phyloP scores from a whole-genome alignment of 1,140 invertebrate species.

The Zaprionus tsacasi region DNA sequence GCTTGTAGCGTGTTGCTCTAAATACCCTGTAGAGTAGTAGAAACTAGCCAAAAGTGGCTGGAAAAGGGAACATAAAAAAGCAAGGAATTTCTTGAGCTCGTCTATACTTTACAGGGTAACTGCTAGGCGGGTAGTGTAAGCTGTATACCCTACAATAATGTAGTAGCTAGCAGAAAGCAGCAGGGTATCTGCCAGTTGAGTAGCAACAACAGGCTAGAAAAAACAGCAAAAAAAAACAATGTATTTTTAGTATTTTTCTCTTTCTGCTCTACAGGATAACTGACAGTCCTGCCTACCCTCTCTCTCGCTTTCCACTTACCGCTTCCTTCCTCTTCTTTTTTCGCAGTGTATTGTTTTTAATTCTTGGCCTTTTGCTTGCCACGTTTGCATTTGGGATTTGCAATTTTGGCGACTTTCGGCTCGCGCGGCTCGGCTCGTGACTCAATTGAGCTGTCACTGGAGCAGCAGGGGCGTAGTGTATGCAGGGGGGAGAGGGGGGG shows the following conservation, averaged over 20 bases:
- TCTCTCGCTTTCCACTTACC: neutral
- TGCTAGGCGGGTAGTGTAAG: neutral
- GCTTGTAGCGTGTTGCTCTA: too few species aligned
- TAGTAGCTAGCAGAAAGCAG: neutral
- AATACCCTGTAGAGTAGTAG: too few species aligned
- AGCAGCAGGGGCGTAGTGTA: constrained; percentile 1
- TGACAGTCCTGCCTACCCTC: neutral
- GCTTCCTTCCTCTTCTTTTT: constrained; percentile 11
- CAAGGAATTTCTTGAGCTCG: neutral
- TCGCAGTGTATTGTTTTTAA: constrained; percentile 45
- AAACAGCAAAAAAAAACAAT: too few species aligned
- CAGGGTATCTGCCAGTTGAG: neutral
- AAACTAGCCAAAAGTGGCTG: too few species aligned
- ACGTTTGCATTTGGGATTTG: constrained; percentile 73
- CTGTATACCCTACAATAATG: neutral
- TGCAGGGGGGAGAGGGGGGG: too few species aligned
- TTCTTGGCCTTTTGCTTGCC: constrained; percentile 63
- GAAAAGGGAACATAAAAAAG: too few species aligned
- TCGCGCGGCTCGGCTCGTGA: constrained; percentile 34
- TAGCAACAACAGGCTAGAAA: too few species aligned
- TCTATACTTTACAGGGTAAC: neutral
- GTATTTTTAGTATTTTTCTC: too few species aligned
- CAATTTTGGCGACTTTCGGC: constrained; percentile 48
- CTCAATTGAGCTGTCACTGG: constrained; percentile 62
- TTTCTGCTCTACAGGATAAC: neutral